Evolutionary conservation across 1,140 invertebrate genomes (phyloP).

Genomic region (Drosophila suzukii): DNA sequence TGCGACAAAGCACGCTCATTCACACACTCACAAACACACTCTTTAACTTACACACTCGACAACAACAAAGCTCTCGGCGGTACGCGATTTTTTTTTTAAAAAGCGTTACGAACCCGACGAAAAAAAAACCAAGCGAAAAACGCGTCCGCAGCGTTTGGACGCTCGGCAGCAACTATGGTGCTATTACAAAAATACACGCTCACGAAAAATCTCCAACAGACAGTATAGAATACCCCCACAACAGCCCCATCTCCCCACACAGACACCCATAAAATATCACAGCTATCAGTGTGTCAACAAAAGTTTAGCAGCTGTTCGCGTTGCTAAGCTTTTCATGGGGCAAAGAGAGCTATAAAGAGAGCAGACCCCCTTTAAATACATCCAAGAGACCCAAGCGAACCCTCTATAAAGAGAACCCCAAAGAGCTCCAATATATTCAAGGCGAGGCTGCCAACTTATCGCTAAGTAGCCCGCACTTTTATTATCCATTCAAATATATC

Average conservation of each 20-base stretch:
- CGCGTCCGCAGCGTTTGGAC: conserved; percentile 62
- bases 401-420: neutral
- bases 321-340: conserved; percentile 37
- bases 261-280: neutral
- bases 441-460: conserved; percentile 30
- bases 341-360: neutral
- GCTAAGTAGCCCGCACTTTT: conserved; percentile 36
- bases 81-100: conserved; percentile 17
- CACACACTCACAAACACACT: conserved; percentile 38
- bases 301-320: conserved; percentile 57
- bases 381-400: conserved; percentile 10
- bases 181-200: conserved; percentile 55
- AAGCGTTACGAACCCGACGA: conserved; percentile 12
- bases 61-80: conserved; percentile 51
- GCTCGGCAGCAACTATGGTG: conserved; percentile 69
- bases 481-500: conserved; percentile 51
- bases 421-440: conserved; percentile 4
- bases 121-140: conserved; percentile 33
- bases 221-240: conserved; percentile 9
- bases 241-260: neutral
- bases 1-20: conserved; percentile 50
- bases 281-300: conserved; percentile 60
- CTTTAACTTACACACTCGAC: conserved; percentile 34
- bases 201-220: conserved; percentile 22
- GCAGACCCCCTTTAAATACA: neutral